A percentile compares a stretch with the other conserved stretches of the same genome.
Conservation (phyloP, 2,888 invertebrate species). For the Phoenoteleia sp. region DNA sequence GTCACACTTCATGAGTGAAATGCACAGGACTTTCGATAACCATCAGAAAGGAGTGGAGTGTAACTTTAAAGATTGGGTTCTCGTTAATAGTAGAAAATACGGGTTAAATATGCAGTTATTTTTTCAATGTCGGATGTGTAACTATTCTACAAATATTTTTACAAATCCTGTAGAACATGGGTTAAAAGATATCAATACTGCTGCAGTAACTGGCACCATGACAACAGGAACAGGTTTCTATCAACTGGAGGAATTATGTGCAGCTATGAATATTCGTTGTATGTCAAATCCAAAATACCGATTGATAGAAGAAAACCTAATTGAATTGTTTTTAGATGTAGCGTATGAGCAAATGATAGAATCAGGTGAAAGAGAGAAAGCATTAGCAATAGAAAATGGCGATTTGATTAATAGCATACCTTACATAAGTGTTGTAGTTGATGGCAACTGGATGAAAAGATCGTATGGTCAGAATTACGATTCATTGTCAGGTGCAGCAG, state of each 20-base stretch:
- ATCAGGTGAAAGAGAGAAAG: slow-evolving; percentile 56
- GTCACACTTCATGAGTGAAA: no score
- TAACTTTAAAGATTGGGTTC: no score
- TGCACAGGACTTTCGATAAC: no score
- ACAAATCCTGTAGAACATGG: no score
- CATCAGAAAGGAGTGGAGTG: no score
- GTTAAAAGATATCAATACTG: slow-evolving; percentile 55
- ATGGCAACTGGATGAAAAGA: slow-evolving; percentile 73
- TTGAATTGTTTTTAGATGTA: slow-evolving; percentile 12
- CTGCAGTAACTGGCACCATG: slow-evolving; percentile 63
- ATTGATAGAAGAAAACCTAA: slow-evolving; percentile 24
- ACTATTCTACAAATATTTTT: no score
- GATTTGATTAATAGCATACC: slow-evolving; percentile 59
- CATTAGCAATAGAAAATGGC: slow-evolving; percentile 26
- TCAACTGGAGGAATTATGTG: slow-evolving; percentile 64
- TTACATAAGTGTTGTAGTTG: slow-evolving; percentile 61
- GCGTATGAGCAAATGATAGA: slow-evolving; percentile 32
- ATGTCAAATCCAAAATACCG: slow-evolving; percentile 53
- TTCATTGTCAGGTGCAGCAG: slow-evolving; percentile 66
- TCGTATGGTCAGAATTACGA: slow-evolving; percentile 67
- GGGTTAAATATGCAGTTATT: no score
- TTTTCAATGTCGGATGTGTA: no score
- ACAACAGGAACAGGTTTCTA: slow-evolving; percentile 66
- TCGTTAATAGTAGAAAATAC: no score
- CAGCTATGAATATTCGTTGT: slow-evolving; percentile 65